Percentiles rank a stretch among this genome's conserved stretches.
These are phyloP conservation scores for Synanthedon vespiformis DNA, from an alignment of 2,888 invertebrate genomes.

Conservation along the genomic window DNA sequence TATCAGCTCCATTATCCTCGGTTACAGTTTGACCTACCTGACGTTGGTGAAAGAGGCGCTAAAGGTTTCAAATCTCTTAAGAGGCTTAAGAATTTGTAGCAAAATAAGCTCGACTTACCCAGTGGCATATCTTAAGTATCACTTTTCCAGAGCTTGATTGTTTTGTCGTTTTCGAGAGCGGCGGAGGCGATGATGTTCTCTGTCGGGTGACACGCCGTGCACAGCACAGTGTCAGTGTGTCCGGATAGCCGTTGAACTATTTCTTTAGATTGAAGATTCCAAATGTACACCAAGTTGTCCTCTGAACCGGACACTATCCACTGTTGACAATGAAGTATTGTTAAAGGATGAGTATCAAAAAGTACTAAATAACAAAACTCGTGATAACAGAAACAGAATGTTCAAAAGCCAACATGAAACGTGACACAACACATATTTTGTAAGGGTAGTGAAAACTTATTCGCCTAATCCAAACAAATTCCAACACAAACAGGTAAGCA, in stretches of 20 bases:
- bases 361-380: too few species aligned
- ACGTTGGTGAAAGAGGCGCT: too few species aligned
- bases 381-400: too few species aligned
- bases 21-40: too few species aligned
- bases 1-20: too few species aligned
- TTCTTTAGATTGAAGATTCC: slow-evolving; percentile 99
- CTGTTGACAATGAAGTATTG: slow-evolving; percentile 54
- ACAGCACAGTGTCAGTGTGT: slow-evolving; percentile 95
- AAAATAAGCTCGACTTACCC: slow-evolving; percentile 6
- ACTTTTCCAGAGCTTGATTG: slow-evolving; percentile 99
- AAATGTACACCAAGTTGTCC: slow-evolving; percentile 98
- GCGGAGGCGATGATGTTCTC: slow-evolving; percentile 99
- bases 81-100: not conserved
- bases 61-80: too few species aligned
- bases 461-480: too few species aligned
- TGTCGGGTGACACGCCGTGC: slow-evolving; percentile 98
- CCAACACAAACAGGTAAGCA: too few species aligned
- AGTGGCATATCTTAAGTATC: slow-evolving; percentile 75
- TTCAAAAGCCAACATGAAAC: too few species aligned
- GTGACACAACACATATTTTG: too few species aligned
- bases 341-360: too few species aligned
- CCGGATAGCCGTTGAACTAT: slow-evolving; percentile 98
- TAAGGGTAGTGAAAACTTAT: too few species aligned
- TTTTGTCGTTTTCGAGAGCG: slow-evolving; percentile 97
- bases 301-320: slow-evolving; percentile 99